Evolutionary conservation across 2,888 invertebrate species (phyloP).

Genomic region (Cetonia aurata): DNA sequence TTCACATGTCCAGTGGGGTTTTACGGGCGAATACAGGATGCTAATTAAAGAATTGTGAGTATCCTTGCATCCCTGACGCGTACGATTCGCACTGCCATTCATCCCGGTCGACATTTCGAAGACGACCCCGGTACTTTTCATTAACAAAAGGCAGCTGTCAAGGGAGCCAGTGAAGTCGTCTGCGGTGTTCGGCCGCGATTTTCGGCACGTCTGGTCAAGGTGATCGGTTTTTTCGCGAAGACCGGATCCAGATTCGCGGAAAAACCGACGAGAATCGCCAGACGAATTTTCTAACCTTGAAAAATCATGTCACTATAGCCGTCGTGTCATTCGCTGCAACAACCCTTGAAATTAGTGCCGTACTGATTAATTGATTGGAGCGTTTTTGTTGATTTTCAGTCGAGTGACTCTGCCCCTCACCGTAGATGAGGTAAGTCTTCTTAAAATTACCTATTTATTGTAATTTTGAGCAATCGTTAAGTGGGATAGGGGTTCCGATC

Average conservation of each 20-base stretch:
- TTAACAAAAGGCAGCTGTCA: conserved; percentile 41
- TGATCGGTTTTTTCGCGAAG: conserved; percentile 22
- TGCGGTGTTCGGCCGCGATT: conserved; percentile 23
- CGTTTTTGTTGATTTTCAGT: conserved; percentile 71
- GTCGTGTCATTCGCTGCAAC: conserved; percentile 34
- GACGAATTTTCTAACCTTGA: conserved; percentile 49
- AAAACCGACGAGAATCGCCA: conserved; percentile 11
- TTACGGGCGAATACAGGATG: conserved; percentile 69
- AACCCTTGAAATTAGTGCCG: conserved; percentile 30
- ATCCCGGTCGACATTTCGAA: conserved; percentile 5
- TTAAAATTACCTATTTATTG: too few relatives aligned
- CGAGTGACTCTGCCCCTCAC: conserved; percentile 96
- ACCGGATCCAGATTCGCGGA: background rate
- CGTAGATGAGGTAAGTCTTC: conserved; percentile 90
- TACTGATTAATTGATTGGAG: conserved; percentile 45
- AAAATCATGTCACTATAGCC: conserved; percentile 48
- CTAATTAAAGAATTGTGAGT: conserved; percentile 82
- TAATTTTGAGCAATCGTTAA: too few relatives aligned
- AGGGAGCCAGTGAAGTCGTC: conserved; percentile 11
- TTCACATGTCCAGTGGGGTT: conserved; percentile 60
- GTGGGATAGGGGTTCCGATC: background rate
- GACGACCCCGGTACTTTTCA: conserved; percentile 13
- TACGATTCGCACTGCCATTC: conserved; percentile 32
- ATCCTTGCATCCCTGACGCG: conserved; percentile 49
- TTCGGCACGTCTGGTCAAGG: conserved; percentile 42